A percentile compares a stretch with the other conserved stretches of the same genome.
phyloP scores from a whole-genome alignment of 2,797 vertebrate species.

The Lutjanus argentimaculatus region DNA sequence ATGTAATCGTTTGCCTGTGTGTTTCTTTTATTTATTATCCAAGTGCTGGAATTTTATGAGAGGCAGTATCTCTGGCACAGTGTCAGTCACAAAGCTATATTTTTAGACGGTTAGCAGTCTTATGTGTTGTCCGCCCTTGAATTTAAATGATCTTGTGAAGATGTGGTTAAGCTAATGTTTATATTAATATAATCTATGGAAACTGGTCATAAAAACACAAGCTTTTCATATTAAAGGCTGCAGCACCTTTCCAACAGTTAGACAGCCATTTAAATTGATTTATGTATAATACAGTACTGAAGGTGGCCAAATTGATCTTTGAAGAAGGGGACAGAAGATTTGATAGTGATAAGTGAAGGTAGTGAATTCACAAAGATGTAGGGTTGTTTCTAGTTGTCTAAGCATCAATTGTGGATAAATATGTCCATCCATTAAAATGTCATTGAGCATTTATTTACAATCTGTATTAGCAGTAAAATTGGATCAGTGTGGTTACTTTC shows the following conservation, averaged over 20 bases:
- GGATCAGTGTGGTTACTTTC: not conserved
- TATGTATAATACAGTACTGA: not conserved
- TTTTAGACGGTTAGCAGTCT: too few species aligned
- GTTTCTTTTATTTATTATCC: not conserved
- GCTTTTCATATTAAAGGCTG: not conserved
- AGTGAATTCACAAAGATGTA: not conserved
- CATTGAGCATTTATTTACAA: too few species aligned
- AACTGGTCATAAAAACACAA: not conserved
- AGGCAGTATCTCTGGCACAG: constrained; percentile 2
- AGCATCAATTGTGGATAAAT: not conserved
- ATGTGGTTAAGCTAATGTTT: not conserved
- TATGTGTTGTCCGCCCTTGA: too few species aligned
- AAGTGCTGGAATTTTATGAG: not conserved
- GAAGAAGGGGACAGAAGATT: not conserved
- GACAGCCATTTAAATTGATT: not conserved
- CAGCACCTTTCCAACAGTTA: not conserved
- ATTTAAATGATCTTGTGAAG: not conserved
- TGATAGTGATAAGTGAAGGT: not conserved
- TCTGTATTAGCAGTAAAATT: not conserved
- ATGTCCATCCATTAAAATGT: not conserved
- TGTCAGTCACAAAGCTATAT: not conserved
- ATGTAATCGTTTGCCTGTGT: not conserved
- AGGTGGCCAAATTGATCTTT: not conserved
- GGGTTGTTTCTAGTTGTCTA: not conserved
- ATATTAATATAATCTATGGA: not conserved